Base-by-base conservation (phyloP, 1,140 invertebrate species). In the Atta texana region DNA sequence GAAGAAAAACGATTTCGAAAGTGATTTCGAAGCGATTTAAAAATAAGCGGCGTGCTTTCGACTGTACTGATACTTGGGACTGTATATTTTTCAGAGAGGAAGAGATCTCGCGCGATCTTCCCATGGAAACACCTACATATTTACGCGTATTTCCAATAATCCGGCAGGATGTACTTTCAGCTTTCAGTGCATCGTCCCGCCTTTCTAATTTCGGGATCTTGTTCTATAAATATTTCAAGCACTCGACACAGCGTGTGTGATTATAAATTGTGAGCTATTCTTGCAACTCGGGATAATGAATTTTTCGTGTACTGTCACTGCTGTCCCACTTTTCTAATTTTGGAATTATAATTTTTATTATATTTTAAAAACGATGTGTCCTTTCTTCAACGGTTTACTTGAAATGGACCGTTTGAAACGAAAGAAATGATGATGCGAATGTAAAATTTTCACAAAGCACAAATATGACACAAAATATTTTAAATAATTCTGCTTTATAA, bases 271-370 rank as follows among this genome's bases (percentile, higher is more conserved):
- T 31, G 12, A 24, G n/a, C 10, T 44, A 72, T 81, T 72, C 21
- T 34, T 74, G 51, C 16, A 34, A 28, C 21, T 21, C 18, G 24
- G 16, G 12, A 72, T 12, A 39, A 82, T 61, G 24, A 71, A 63
- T 31, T 59, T 80, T 72, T 24, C 21, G 10, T 16, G n/a, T 51
- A 24, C 12, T 2, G 34, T 49, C 12, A 24, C 12, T 51, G 18
- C 12, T 2, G 34, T 49, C 12, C 34, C 12, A 82, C 12, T 82
- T 74, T 82, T 59, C 80, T 82, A 72, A 82, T 49, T 59, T 82
- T 55, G 53, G 14, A 8, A 10, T 49, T 6, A 49, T 5, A 28
- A 34, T 84, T 51, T 75, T 21, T 31, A 18, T 14, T n/a, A n/a
- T n/a, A n/a, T n/a, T n/a, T n/a, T n/a, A 31, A n/a, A 3, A 49